Base-by-base conservation (phyloP, 2,113 vertebrate genomes). In the Orycteropus afer region DNA sequence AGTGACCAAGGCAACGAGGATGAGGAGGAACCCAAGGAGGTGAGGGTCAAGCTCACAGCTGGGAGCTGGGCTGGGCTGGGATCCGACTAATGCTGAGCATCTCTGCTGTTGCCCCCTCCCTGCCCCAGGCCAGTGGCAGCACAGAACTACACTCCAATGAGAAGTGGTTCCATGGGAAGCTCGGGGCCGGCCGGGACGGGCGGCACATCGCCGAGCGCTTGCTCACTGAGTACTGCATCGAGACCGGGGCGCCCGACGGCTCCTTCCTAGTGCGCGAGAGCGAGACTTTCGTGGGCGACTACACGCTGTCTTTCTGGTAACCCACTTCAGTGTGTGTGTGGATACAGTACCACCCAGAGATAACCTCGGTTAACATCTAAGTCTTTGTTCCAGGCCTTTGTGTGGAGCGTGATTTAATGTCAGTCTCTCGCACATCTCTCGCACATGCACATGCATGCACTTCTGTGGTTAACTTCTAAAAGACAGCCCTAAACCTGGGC, bases 241-340 rank as follows among this genome's bases (percentile, higher is more conserved):
- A 99, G 98, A 99, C 99, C 0, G 99, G 99, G 1, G 99, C 99
- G 0, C 99, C 99, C 0, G 99, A 99, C 0, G 99, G 99, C 74
- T 99, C 99, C 92, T 99, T 99, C 98, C 98, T 99, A 0, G 99
- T 99, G 97, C 98, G 99, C 0, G 99, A 99, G 98, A 99, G 99
- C 27, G 99, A 99, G 98, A 99, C 99, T 25, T 99, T 99, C 7
- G 99, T 99, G 4, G 99, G 99, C 49, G 99, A 99, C 98, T 99
- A 99, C 98, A 99, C 99, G 0, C 98, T 99, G 23, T 99, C 99
- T n/a, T 99, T 99, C 98, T 99, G 99, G 99, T 99, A 98, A 96
- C 96, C n/a, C 22, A 0, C 11, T 47, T 42, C 23, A 0, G 40
- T 47, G 1, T 0, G 8, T 25, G 17, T 40, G 18, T n/a, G 34